Evolutionary conservation across 2,113 vertebrate genomes (phyloP), one percentile per base, ranked within the genome.

Genomic region (Semicossyphus pulcher): DNA sequence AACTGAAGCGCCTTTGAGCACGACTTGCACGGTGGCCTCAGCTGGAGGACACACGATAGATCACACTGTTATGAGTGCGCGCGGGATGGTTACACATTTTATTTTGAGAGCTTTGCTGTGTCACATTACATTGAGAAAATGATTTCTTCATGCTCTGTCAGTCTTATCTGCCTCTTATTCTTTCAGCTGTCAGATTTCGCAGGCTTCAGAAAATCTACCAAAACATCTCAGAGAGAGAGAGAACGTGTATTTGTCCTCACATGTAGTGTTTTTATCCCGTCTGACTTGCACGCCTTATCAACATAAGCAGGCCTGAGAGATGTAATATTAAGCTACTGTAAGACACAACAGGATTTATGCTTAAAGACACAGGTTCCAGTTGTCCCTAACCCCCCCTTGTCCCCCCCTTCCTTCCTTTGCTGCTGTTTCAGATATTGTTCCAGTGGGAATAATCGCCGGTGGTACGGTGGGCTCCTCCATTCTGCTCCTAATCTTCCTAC

Each of bases 381-480:
- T 76, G 76, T 83, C 85, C 75, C 79, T 85, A 83, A 75, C 76
- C 75, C 51, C 37, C 2, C 68, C 72, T n/a, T n/a, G n/a, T n/a
- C n/a, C n/a, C n/a, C n/a, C n/a, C n/a, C n/a, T n/a, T n/a, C n/a
- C n/a, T n/a, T n/a, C 72, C 45, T 56, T 39, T 32, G 67, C 51
- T 66, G 54, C 76, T 84, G 67, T 85, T 88, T 34, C 88, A 98
- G 97, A 98, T 84, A 95, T 95, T 4, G 69, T 97, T 59, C 95
- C 96, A 0, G 96, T 98, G 86, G 96, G 96, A 54, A 94, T 97
- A 86, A 98, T 98, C 5, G 95, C 94, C 0, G 95, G 92, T 0
- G 93, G 94, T 69, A 97, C 96, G 45, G 96, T 97, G 5, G 95
- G 94, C 0, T 93, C 94, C 1, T 94, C 94, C 80, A 91, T 96